phyloP scores from a whole-genome alignment of 2,113 vertebrate genomes.

The Neodon shergylaensis region DNA sequence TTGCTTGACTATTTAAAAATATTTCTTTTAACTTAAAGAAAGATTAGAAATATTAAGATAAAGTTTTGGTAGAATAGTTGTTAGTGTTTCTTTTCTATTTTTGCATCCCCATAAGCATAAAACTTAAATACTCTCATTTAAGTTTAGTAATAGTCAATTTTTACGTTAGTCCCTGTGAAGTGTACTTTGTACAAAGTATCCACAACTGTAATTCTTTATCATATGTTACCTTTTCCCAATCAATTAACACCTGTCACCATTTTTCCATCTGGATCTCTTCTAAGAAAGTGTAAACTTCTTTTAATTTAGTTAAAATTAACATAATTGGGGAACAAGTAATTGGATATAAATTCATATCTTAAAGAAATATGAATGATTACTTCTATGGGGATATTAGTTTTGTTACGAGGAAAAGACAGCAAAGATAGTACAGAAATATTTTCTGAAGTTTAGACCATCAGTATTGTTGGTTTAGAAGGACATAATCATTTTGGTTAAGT shows the following conservation, averaged over 20 bases:
- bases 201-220: neutral
- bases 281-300: neutral
- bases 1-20: neutral
- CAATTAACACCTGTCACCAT: neutral
- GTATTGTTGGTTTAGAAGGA: neutral
- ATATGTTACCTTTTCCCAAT: neutral
- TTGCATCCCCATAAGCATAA: neutral
- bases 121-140: conserved; percentile 29
- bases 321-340: neutral
- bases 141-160: conserved; percentile 45
- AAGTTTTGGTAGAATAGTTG: neutral
- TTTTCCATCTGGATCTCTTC: conserved; percentile 39
- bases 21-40: neutral
- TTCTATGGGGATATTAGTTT: neutral
- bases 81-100: neutral
- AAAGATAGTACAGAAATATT: neutral
- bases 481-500: neutral
- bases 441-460: neutral
- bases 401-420: neutral
- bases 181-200: neutral
- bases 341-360: neutral
- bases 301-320: conserved; percentile 31
- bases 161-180: conserved; percentile 21
- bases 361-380: neutral
- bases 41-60: neutral